phyloP scores from a whole-genome alignment of 2,797 vertebrate species.

The Parauchenoglanis ngamensis region DNA sequence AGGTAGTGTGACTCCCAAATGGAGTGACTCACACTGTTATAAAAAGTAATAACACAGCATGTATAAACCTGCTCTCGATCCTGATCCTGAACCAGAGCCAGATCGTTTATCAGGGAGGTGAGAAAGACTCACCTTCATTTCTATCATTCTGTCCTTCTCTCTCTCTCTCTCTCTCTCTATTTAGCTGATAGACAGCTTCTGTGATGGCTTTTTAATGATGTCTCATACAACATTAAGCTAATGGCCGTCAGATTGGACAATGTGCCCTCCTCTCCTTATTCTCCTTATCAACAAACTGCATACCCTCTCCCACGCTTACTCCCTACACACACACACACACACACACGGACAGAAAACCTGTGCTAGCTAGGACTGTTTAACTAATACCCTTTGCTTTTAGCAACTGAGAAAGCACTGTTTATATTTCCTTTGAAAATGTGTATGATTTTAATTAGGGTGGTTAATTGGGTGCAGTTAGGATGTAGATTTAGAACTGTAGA shows the following conservation, averaged over 20 bases:
- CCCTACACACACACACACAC: slow-evolving; percentile 1
- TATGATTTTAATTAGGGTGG: neutral
- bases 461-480: neutral
- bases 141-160: neutral
- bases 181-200: slow-evolving; percentile 52
- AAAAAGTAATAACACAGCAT: slow-evolving; percentile 12
- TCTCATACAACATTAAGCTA: slow-evolving; percentile 60
- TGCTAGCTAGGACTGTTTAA: neutral
- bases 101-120: slow-evolving; percentile 26
- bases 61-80: slow-evolving; percentile 18
- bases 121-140: neutral
- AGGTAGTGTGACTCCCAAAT: slow-evolving; percentile 4
- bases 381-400: neutral
- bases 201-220: slow-evolving; percentile 61
- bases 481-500: neutral
- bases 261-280: slow-evolving; percentile 51
- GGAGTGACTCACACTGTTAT: slow-evolving; percentile 24
- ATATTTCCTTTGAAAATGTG: neutral
- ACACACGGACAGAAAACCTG: neutral
- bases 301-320: neutral
- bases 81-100: neutral
- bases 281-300: neutral
- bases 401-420: neutral
- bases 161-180: slow-evolving; percentile 4
- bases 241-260: slow-evolving; percentile 54